phyloP scores from a whole-genome alignment of 2,113 vertebrate species.

The Xenopus borealis region DNA sequence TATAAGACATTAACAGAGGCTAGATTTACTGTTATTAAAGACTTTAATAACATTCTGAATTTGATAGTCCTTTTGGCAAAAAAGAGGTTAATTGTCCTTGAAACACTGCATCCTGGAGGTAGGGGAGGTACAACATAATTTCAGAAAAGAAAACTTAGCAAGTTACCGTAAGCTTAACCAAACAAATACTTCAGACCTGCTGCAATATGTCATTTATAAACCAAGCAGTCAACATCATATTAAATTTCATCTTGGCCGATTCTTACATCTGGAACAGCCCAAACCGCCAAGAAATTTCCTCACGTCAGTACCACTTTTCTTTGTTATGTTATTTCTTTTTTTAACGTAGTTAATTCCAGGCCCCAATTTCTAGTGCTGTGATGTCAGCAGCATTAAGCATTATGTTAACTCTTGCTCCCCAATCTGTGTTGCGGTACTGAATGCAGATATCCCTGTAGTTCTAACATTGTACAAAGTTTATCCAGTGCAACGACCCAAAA shows the following conservation, averaged over 20 bases:
- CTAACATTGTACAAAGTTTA: too few relatives aligned
- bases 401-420: conserved; percentile 11
- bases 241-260: conserved; percentile 42
- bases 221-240: conserved; percentile 42
- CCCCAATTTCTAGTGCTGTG: conserved; percentile 29
- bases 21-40: too few relatives aligned
- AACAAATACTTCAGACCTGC: conserved; percentile 43
- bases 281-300: conserved; percentile 41
- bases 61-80: neutral
- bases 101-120: conserved; percentile 8
- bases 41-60: neutral
- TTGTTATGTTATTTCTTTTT: conserved; percentile 35
- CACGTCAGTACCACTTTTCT: conserved; percentile 45
- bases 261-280: conserved; percentile 32
- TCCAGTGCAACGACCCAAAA: too few relatives aligned
- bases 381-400: conserved; percentile 13
- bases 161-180: conserved; percentile 48
- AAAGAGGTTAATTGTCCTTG: conserved; percentile 3
- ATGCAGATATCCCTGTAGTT: too few relatives aligned
- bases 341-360: conserved; percentile 27
- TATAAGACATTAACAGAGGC: too few relatives aligned
- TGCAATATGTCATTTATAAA: conserved; percentile 46
- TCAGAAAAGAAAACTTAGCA: conserved; percentile 42
- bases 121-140: conserved; percentile 38
- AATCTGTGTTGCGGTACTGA: too few relatives aligned